A percentile compares a stretch with the other conserved stretches of the same genome.
Conservation (phyloP, 64 coral and sea anemone species). For the Dendrophyllia cribrosa region DNA sequence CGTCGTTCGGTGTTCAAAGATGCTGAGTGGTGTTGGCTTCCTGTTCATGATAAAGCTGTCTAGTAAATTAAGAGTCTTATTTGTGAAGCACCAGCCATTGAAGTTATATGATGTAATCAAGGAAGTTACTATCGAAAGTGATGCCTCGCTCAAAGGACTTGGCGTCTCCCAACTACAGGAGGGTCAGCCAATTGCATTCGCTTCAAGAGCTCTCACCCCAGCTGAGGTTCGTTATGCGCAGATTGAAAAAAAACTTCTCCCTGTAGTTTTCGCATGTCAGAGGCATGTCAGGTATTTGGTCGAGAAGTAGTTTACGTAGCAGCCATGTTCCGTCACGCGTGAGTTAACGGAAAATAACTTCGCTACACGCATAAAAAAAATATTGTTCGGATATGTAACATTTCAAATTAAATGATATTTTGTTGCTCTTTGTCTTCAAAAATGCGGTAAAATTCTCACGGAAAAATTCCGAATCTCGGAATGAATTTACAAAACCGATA, state of each 20-base stretch:
- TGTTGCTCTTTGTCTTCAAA: no score
- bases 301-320: slow-evolving; percentile 6
- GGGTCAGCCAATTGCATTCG: slow-evolving; percentile 61
- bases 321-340: slow-evolving; percentile 38
- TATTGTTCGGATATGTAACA: no score
- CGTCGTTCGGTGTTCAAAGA: slow-evolving; percentile 35
- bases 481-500: no score
- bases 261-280: slow-evolving; percentile 53
- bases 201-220: slow-evolving; percentile 63
- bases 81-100: slow-evolving; percentile 47
- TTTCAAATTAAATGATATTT: no score
- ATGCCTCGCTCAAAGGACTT: slow-evolving; percentile 50
- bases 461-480: no score
- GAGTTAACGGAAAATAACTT: slow-evolving; percentile 38
- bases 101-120: slow-evolving; percentile 55
- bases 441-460: no score
- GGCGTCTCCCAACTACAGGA: slow-evolving; percentile 44
- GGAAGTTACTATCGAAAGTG: slow-evolving; percentile 53
- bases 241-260: slow-evolving; percentile 56
- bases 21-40: slow-evolving; percentile 62
- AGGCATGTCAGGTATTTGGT: slow-evolving; percentile 16
- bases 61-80: slow-evolving; percentile 48
- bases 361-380: no score
- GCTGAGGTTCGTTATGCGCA: slow-evolving; percentile 35
- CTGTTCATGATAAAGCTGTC: slow-evolving; percentile 48